Evolutionary conservation across 2,888 invertebrate genomes (phyloP).

Genomic region (Heliconius hortense): DNA sequence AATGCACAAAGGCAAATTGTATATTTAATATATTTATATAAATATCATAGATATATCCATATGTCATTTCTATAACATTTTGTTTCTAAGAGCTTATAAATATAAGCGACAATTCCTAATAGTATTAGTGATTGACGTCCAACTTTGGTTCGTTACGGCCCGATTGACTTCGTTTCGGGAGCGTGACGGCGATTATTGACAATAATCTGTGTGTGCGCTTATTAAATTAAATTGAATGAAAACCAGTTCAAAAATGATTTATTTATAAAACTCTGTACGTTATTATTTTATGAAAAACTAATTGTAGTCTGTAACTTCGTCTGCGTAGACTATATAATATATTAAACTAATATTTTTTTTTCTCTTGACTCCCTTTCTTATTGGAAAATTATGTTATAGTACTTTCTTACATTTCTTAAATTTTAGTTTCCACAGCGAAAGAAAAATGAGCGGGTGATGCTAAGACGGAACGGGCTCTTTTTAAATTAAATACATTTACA

Average conservation of each 20-base stretch:
- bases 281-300: conserved; percentile 11
- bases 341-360: not conserved
- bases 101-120: conserved; percentile 62
- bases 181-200: conserved; percentile 60
- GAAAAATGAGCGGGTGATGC: too few species aligned
- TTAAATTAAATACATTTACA: too few species aligned
- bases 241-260: conserved; percentile 30
- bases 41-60: not conserved
- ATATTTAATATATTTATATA: not conserved
- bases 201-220: conserved; percentile 40
- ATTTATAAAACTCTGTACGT: conserved; percentile 11
- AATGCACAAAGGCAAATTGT: too few species aligned
- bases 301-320: not conserved
- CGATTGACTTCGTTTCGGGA: conserved; percentile 53
- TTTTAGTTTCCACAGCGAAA: too few species aligned
- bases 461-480: too few species aligned
- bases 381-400: too few species aligned
- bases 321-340: not conserved
- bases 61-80: conserved; percentile 13
- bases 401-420: too few species aligned
- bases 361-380: too few species aligned
- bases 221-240: conserved; percentile 41
- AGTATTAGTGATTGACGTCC: conserved; percentile 59
- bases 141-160: conserved; percentile 48
- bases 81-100: conserved; percentile 49